Percentiles rank a stretch among this genome's conserved stretches.
phyloP scores from a whole-genome alignment of 2,888 invertebrate genomes.

The Tenthredo scrophulariae region DNA sequence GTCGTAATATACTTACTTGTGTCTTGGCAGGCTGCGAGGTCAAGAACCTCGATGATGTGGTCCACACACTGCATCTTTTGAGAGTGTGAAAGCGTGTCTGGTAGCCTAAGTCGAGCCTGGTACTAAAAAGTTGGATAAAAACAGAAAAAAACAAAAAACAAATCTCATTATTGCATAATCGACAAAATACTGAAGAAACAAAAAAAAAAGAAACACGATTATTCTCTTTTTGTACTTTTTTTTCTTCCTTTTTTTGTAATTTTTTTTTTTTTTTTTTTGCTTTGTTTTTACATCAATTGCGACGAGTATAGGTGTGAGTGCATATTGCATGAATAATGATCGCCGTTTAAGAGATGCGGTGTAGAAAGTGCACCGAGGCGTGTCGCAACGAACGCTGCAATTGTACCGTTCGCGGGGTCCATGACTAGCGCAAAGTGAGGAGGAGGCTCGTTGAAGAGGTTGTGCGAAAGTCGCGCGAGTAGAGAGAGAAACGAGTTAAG shows the following conservation, averaged over 20 bases:
- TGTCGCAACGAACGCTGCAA: slow-evolving; percentile 50
- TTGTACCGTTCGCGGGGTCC: slow-evolving; percentile 53
- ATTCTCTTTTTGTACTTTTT: slow-evolving; percentile 12
- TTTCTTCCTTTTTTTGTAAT: slow-evolving; percentile 19
- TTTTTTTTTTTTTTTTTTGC: slow-evolving; percentile 28
- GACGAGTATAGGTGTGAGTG: not conserved
- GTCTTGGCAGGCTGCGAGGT: slow-evolving; percentile 87
- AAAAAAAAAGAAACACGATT: not conserved
- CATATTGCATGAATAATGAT: slow-evolving; percentile 20
- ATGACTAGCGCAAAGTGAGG: slow-evolving; percentile 51
- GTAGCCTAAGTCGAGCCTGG: slow-evolving; percentile 83
- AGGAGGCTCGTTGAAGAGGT: slow-evolving; percentile 41
- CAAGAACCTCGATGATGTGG: slow-evolving; percentile 87
- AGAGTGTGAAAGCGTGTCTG: slow-evolving; percentile 85
- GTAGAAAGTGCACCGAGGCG: slow-evolving; percentile 53
- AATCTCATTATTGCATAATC: slow-evolving; percentile 12
- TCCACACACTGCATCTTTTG: slow-evolving; percentile 90
- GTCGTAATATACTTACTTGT: slow-evolving; percentile 81
- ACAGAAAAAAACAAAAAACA: slow-evolving; percentile 44
- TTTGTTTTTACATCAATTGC: slow-evolving; percentile 23
- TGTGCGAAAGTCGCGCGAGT: slow-evolving; percentile 47
- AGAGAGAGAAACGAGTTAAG: slow-evolving; percentile 52
- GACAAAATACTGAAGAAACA: not conserved
- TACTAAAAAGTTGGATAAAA: slow-evolving; percentile 79
- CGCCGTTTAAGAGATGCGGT: slow-evolving; percentile 40